phyloP scores from a whole-genome alignment of 2,888 invertebrate species.

The Oscheius sp. region DNA sequence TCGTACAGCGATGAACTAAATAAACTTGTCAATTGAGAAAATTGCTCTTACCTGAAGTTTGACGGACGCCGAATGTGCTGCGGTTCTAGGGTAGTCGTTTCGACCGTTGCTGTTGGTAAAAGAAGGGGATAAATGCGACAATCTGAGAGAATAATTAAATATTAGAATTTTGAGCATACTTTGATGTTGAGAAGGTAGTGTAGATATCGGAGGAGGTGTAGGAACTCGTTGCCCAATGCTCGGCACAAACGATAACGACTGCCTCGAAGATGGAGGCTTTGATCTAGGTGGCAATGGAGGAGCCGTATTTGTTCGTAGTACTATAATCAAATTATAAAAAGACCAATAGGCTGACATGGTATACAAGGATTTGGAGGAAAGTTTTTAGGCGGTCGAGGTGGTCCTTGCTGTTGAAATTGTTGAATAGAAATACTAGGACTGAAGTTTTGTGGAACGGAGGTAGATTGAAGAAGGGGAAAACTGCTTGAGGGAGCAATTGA shows the following conservation, averaged over 20 bases:
- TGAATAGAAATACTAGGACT: too few relatives aligned
- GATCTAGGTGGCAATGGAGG: conserved; percentile 17
- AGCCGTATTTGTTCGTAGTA: neutral
- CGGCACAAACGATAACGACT: neutral
- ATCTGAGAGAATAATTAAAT: too few relatives aligned
- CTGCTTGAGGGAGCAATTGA: conserved; percentile 4
- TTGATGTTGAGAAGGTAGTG: too few relatives aligned
- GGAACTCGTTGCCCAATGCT: neutral
- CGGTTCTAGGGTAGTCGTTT: neutral
- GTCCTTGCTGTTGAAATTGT: neutral
- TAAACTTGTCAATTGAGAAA: neutral
- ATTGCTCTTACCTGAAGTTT: conserved; percentile 3
- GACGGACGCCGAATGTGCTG: neutral
- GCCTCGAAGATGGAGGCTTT: conserved; percentile 1
- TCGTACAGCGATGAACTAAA: conserved; percentile 21
- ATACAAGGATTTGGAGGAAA: neutral
- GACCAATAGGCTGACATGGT: neutral
- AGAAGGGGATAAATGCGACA: conserved; percentile 2
- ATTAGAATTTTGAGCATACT: too few relatives aligned
- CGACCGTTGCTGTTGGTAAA: conserved; percentile 18
- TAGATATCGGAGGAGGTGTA: conserved; percentile 34
- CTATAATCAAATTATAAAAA: neutral
- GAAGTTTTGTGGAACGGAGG: too few relatives aligned
- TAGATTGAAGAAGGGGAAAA: conserved; percentile 11
- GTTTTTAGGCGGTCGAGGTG: conserved; percentile 12